Evolutionary conservation across 2,797 vertebrate genomes (phyloP), one percentile per base, ranked within the genome.

Genomic region (Macroramphosus scolopax): DNA sequence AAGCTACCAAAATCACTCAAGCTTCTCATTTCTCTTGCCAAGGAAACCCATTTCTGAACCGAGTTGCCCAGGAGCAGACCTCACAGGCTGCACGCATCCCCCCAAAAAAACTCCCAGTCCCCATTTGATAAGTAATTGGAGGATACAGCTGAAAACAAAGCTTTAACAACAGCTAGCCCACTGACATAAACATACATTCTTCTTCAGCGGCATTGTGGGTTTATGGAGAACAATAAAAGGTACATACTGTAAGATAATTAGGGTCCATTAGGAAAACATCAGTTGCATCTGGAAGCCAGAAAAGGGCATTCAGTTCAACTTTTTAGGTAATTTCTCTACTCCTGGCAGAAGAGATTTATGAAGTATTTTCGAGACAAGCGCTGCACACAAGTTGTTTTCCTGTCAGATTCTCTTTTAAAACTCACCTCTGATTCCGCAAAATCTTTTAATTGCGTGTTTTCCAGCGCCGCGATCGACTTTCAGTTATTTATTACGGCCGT

Each of bases 61-160:
- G 7, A 40, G 40, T 50, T 17, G 12, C 50, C 24, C 28, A 52
- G 18, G 26, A 50, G 9, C 29, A 33, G 72, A 71, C 63, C 67
- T 77, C 72, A 68, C 57, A 15, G 12, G 18, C 18, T 58, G 62
- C 36, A 55, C 24, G 29, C 39, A 30, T 49, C 54, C 33, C 31
- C 33, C 31, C 42, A 16, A 7, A 33, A 48, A 66, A 45, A 59
- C 22, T 45, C 26, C 29, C 51, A 59, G 17, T 41, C 31, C 34
- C 31, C 9, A 24, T 29, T 43, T 45, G 22, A 53, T 58, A 20
- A 24, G 56, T 65, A 66, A 77, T 61, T 55, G 57, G 36, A 63
- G 29, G 61, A 68, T 44, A 63, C 45, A 55, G 50, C 14, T 55
- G 5, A 40, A 63, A 62, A 59, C 32, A 37, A 60, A 40, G 6